Percentiles rank a stretch among this genome's conserved stretches.
Conservation (phyloP, 2,888 invertebrate species). For the Cerceris rybyensis region DNA sequence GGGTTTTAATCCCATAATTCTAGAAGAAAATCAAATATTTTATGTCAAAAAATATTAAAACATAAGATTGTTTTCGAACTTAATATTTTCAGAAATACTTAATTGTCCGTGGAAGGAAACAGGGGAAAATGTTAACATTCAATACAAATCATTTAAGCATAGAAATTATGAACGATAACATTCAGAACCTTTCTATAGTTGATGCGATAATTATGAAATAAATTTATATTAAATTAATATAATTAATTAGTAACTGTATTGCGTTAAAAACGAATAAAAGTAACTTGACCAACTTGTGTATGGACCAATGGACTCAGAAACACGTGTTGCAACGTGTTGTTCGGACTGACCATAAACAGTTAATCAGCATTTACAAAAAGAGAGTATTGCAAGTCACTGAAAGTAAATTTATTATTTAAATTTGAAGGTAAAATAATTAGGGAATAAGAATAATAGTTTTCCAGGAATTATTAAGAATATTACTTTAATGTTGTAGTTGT, state of each 20-base stretch:
- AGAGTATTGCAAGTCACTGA: background rate
- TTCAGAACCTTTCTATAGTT: background rate
- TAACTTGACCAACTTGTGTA: no score
- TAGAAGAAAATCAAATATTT: background rate
- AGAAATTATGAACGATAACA: no score
- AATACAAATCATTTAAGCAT: no score
- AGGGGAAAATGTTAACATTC: no score
- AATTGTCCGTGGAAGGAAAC: no score
- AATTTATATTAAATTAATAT: background rate
- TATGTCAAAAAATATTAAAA: background rate
- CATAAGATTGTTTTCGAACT: background rate
- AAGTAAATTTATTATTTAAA: background rate
- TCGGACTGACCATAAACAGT: no score
- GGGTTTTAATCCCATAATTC: conserved; percentile 14
- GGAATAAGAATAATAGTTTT: background rate
- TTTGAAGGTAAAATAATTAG: background rate
- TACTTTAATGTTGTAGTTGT: background rate
- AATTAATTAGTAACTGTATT: no score
- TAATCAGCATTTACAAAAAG: no score
- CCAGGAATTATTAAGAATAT: conserved; percentile 16
- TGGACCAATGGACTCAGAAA: no score
- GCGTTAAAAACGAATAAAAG: no score
- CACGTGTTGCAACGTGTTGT: no score
- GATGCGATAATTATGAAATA: background rate
- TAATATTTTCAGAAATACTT: background rate